A percentile compares a stretch with the other conserved stretches of the same genome.
phyloP scores from a whole-genome alignment of 2,113 vertebrate species.

The Spheniscus mendiculus region DNA sequence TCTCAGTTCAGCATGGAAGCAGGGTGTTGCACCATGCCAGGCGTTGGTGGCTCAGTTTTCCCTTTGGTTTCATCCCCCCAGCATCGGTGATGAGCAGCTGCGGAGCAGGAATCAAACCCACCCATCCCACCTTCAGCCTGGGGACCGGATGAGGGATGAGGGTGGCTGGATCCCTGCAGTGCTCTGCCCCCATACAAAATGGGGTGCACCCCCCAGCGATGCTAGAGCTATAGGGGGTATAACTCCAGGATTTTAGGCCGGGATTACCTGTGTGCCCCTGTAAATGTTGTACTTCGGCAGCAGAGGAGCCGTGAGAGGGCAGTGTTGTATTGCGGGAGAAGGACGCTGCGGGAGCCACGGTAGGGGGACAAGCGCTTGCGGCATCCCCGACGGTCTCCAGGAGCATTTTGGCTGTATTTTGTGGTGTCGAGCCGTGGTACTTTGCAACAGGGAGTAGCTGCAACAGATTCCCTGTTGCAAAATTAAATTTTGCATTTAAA shows the following conservation, averaged over 20 bases:
- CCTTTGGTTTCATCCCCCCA: neutral
- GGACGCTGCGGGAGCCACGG: neutral
- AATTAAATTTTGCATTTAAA: neutral
- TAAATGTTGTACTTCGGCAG: rapidly evolving
- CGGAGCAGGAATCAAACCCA: neutral
- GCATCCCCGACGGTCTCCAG: neutral
- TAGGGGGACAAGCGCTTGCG: neutral
- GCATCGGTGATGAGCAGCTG: rapidly evolving
- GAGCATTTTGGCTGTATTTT: neutral
- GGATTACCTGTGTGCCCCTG: rapidly evolving
- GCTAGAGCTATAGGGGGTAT: rapidly evolving
- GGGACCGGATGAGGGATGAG: rapidly evolving
- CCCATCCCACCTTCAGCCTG: neutral
- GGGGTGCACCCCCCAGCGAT: rapidly evolving
- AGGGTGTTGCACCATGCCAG: neutral
- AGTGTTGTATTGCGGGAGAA: conserved; percentile 52
- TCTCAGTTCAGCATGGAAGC: neutral
- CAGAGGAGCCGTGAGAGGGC: conserved; percentile 58
- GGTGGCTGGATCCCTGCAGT: neutral
- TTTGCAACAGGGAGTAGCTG: neutral
- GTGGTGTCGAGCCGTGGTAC: neutral
- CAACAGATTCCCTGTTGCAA: neutral
- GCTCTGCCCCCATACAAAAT: rapidly evolving
- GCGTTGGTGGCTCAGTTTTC: rapidly evolving
- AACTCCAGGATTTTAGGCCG: rapidly evolving